Evolutionary conservation across 2,888 invertebrate species (phyloP), one percentile per base, ranked within the genome.

Genomic region (Thecocarcelia acutangulata): DNA sequence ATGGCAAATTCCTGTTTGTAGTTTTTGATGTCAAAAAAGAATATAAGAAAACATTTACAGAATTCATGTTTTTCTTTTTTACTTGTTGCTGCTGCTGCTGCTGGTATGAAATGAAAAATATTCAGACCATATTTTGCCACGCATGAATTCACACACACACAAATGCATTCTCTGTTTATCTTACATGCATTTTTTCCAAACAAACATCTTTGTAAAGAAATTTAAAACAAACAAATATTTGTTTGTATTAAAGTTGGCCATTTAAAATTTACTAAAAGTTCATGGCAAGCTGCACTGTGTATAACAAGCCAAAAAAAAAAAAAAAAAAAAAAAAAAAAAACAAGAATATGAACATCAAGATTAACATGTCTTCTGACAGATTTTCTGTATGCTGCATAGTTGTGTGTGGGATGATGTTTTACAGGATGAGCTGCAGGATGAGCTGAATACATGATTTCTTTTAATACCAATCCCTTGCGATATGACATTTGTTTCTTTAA

Each of bases 131-230:
- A 46, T 1, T 28, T 33, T 33, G 24, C 11, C 61, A 61, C 50
- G 21, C 21, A 15, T 3, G 4, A 21, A 50, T 12, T 21, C 9
- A 5, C 3, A 33, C 4, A 6, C 33, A 42, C 19, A 28, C 33
- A 50, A 0, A 5, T 50, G 33, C 9, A 8, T 8, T 3, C 33
- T 9, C 8, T 33, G 33, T 33, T 33, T 33, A 1, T 33, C 8
- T 33, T 33, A 9, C 8, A 33, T 33, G 33, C 33, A 33, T 5
- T 33, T 33, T 13, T 42, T 2, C 40, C 21, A 24, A 59, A 66
- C 52, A 50, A 52, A 59, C 56, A 59, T 64, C 61, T 63, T 59
- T 80, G 84, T 77, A 17, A 24, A 13, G 5, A 42, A 59, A 59
- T 17, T 21, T 8, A 42, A 12, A 13, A 33, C 11, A 37, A 15